Evolutionary conservation across 2,888 invertebrate species (phyloP).

Genomic region (Camptogramma bilineatum): DNA sequence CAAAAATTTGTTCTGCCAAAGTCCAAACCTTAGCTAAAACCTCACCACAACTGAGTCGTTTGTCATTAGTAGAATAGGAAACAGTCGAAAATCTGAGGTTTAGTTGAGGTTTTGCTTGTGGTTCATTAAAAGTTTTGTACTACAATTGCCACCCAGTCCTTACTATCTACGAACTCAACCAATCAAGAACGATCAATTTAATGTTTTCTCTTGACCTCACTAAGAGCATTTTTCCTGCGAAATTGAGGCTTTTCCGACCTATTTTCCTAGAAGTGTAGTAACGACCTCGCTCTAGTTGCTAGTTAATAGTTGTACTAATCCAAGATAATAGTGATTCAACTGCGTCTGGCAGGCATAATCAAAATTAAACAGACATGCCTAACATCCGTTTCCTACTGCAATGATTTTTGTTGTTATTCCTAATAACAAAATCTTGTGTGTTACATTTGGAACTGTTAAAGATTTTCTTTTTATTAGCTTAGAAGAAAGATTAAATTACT

Average conservation of each 20-base stretch:
- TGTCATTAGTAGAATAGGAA: too few species aligned
- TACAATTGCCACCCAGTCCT: too few species aligned
- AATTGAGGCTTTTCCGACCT: neutral
- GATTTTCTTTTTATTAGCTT: slow-evolving; percentile 17
- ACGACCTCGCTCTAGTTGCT: slow-evolving; percentile 29
- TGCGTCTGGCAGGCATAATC: slow-evolving; percentile 32
- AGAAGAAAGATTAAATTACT: neutral
- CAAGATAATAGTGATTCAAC: slow-evolving; percentile 42
- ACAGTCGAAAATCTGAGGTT: too few species aligned
- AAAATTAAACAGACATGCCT: slow-evolving; percentile 43
- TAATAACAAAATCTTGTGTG: slow-evolving; percentile 53
- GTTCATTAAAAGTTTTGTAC: too few species aligned
- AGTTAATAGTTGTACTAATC: slow-evolving; percentile 27
- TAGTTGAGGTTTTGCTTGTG: too few species aligned
- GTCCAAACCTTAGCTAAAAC: too few species aligned
- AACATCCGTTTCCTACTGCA: slow-evolving; percentile 76
- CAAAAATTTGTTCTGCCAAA: too few species aligned
- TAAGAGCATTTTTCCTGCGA: neutral
- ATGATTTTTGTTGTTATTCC: slow-evolving; percentile 63
- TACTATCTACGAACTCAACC: neutral
- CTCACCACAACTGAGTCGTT: too few species aligned
- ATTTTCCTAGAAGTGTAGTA: slow-evolving; percentile 8
- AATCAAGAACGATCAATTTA: neutral
- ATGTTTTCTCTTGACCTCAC: neutral
- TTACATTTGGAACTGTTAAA: slow-evolving; percentile 38